phyloP scores from a whole-genome alignment of 2,113 vertebrate species.

The Acrocephalus kingi region DNA sequence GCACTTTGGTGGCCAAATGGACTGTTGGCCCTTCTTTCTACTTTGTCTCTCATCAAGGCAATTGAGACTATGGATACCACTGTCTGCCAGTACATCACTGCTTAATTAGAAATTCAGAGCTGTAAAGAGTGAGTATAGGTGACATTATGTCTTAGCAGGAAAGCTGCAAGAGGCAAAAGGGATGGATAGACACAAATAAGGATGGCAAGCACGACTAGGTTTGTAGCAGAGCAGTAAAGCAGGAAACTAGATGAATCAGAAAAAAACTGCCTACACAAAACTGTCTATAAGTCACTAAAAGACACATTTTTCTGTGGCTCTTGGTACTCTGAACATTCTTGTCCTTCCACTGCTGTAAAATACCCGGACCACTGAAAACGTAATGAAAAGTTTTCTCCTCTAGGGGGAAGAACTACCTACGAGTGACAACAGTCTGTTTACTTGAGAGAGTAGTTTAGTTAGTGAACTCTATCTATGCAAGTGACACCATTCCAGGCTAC shows the following conservation, averaged over 20 bases:
- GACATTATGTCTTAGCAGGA: background rate
- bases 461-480: background rate
- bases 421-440: background rate
- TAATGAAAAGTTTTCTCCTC: background rate
- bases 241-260: background rate
- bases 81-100: background rate
- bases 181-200: background rate
- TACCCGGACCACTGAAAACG: background rate
- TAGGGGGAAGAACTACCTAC: background rate
- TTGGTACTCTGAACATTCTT: background rate
- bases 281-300: background rate
- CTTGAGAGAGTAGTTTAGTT: background rate
- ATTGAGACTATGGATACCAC: background rate
- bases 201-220: background rate
- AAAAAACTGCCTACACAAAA: background rate
- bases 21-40: background rate
- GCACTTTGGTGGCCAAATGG: background rate
- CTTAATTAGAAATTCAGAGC: background rate
- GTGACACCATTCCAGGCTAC: background rate
- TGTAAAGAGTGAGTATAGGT: background rate
- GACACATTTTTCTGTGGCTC: background rate
- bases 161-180: background rate
- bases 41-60: background rate
- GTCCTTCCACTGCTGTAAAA: background rate
- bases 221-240: background rate